phyloP scores from a whole-genome alignment of 2,797 vertebrate genomes.

The Mionectes olivaceus region DNA sequence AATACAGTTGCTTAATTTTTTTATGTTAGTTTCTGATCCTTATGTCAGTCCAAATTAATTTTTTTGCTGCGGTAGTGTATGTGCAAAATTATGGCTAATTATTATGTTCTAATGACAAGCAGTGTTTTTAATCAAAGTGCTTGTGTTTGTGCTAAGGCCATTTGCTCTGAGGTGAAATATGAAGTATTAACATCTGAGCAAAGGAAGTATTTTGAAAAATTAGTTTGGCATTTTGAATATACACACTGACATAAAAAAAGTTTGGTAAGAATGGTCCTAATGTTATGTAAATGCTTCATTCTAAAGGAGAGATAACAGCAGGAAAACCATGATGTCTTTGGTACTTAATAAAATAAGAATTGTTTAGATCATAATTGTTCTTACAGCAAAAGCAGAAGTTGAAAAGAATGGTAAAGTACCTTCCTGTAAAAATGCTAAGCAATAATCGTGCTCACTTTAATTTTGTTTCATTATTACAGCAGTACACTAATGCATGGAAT shows the following conservation, averaged over 20 bases:
- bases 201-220: neutral
- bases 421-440: neutral
- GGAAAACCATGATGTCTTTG: neutral
- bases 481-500: neutral
- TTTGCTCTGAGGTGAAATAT: neutral
- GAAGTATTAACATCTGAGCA: neutral
- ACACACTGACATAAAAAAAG: neutral
- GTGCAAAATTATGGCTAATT: neutral
- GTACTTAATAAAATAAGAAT: neutral
- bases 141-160: neutral
- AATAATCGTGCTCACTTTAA: neutral
- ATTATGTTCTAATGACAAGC: neutral
- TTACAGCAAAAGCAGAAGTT: neutral
- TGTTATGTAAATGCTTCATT: neutral
- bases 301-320: neutral
- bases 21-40: neutral
- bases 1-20: neutral
- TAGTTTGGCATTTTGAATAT: neutral
- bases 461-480: neutral
- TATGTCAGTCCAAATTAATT: neutral
- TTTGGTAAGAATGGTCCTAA: neutral
- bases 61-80: neutral
- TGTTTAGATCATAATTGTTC: neutral
- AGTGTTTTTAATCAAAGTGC: neutral
- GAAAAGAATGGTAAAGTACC: neutral